Evolutionary conservation across 2,888 invertebrate genomes (phyloP).

Genomic region (Monoplex corrugatus): DNA sequence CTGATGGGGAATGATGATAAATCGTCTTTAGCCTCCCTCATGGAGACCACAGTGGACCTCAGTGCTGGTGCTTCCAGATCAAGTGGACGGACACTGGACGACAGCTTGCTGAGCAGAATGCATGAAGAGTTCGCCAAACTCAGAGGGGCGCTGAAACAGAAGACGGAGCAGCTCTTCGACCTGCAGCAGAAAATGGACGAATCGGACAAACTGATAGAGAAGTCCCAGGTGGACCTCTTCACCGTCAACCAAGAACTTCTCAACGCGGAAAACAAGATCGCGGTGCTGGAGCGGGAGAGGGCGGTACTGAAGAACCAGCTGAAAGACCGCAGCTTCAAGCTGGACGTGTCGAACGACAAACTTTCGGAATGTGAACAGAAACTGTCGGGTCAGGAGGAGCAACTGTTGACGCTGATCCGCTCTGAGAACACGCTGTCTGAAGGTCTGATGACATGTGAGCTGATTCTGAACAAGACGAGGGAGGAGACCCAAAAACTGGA

Average conservation of each 20-base stretch:
- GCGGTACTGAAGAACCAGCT: constrained; percentile 73
- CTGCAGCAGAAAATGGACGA: constrained; percentile 68
- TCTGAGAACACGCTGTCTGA: constrained; percentile 71
- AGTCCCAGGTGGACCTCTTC: constrained; percentile 67
- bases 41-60: neutral
- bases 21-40: neutral
- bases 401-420: constrained; percentile 59
- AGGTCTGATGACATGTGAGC: constrained; percentile 65
- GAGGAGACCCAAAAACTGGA: constrained; percentile 56
- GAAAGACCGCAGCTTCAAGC: constrained; percentile 67
- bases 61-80: neutral
- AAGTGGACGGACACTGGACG: neutral
- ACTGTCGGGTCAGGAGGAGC: constrained; percentile 41
- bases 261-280: constrained; percentile 65
- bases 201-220: constrained; percentile 60
- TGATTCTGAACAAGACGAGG: constrained; percentile 61
- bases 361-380: constrained; percentile 58
- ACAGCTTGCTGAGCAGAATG: constrained; percentile 51
- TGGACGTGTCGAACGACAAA: constrained; percentile 56
- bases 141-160: constrained; percentile 61
- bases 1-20: constrained; percentile 20
- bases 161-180: constrained; percentile 65
- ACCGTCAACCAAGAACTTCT: constrained; percentile 65
- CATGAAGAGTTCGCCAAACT: constrained; percentile 69
- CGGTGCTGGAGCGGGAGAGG: constrained; percentile 65